Evolutionary conservation across 2,797 vertebrate genomes (phyloP).

Genomic region (Dryobates pubescens): DNA sequence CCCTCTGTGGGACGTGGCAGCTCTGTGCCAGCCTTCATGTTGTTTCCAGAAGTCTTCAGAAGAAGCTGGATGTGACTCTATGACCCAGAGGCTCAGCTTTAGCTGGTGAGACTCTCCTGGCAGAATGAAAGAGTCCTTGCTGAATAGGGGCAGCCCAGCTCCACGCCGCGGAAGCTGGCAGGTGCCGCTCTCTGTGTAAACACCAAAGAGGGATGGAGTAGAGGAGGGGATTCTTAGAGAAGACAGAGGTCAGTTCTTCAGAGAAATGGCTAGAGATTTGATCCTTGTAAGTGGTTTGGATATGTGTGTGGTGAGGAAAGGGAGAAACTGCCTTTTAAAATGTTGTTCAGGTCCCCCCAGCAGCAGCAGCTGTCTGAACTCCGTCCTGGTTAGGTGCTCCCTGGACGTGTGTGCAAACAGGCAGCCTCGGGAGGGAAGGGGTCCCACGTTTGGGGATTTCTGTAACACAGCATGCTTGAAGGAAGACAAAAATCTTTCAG

Average conservation of each 20-base stretch:
- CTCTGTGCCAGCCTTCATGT: not conserved
- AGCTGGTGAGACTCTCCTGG: not conserved
- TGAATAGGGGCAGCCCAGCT: not conserved
- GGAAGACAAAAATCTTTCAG: not conserved
- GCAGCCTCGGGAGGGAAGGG: not conserved
- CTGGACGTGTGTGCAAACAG: not conserved
- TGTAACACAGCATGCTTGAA: not conserved
- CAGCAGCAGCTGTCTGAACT: not conserved
- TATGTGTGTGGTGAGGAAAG: not conserved
- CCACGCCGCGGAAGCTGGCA: not conserved
- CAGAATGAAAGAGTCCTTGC: not conserved
- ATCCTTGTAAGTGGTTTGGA: not conserved
- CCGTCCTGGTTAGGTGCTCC: not conserved
- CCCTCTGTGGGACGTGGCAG: not conserved
- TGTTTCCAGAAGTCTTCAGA: not conserved
- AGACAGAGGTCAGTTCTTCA: not conserved
- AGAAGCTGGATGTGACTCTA: not conserved
- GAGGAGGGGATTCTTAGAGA: not conserved
- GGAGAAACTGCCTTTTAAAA: not conserved
- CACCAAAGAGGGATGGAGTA: not conserved
- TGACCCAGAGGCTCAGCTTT: not conserved
- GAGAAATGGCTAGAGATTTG: not conserved
- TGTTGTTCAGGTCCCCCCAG: not conserved
- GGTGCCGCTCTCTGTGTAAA: fast-evolving
- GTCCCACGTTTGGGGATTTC: not conserved